Percentiles rank a stretch among this genome's conserved stretches.
Evolutionary conservation across 1,140 invertebrate genomes (phyloP).

Genomic region (Ladona fulva): DNA sequence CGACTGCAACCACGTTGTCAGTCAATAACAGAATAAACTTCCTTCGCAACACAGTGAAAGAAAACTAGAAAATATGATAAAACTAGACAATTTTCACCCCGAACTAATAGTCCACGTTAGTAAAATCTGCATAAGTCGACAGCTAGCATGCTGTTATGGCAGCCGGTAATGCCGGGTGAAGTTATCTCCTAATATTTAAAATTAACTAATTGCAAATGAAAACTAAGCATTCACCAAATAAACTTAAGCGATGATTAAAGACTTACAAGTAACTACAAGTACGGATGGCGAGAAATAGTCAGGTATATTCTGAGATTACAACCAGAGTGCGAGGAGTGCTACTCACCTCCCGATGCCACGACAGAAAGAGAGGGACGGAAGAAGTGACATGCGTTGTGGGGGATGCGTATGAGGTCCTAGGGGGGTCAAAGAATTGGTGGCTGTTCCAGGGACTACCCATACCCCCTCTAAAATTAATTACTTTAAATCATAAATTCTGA

Average conservation of each 20-base stretch:
- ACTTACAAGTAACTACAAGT: no score
- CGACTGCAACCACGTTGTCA: background rate
- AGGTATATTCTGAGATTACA: background rate
- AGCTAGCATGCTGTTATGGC: background rate
- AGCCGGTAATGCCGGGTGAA: background rate
- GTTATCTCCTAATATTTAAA: background rate
- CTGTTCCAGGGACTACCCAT: background rate
- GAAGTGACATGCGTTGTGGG: constrained; percentile 7
- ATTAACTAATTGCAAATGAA: background rate
- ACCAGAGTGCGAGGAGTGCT: constrained; percentile 28
- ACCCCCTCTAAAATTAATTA: background rate
- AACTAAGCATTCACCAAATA: background rate
- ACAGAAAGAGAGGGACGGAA: constrained; percentile 43
- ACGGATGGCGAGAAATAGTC: background rate
- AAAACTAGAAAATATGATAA: no score
- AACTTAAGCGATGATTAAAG: background rate
- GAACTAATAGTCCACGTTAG: background rate
- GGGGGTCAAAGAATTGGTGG: background rate
- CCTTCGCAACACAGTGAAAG: no score
- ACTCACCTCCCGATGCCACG: constrained; percentile 47
- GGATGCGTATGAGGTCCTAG: constrained; percentile 2
- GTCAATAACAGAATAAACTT: no score
- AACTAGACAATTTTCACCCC: background rate
- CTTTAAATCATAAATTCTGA: background rate
- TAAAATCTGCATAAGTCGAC: background rate